phyloP scores from a whole-genome alignment of 2,797 vertebrate species.

The Acropternis orthonyx region DNA sequence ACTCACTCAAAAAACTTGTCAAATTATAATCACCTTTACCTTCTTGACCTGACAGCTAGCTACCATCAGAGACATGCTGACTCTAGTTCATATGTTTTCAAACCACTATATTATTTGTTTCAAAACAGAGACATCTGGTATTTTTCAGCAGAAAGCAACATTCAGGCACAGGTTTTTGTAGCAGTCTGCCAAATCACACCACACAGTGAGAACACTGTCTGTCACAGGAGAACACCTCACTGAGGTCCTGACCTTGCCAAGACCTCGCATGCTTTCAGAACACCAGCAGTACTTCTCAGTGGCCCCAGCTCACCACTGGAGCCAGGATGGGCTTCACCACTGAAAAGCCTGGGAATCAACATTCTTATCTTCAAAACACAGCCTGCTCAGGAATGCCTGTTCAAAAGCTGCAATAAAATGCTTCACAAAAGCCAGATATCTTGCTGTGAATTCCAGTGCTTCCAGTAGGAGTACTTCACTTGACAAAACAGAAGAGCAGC shows the following conservation, averaged over 20 bases:
- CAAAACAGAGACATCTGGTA: not conserved
- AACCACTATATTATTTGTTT: not conserved
- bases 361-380: conserved; percentile 51
- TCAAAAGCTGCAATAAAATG: conserved; percentile 22
- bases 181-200: not conserved
- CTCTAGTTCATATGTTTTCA: not conserved
- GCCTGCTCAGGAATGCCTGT: not conserved
- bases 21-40: not conserved
- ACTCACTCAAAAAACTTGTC: not conserved
- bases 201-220: not conserved
- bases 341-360: conserved; percentile 18
- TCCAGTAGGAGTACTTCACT: not conserved
- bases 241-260: not conserved
- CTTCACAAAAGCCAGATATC: conserved; percentile 25
- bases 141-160: not conserved
- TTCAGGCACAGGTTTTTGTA: not conserved
- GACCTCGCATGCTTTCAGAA: not conserved
- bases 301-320: not conserved
- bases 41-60: not conserved
- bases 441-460: conserved; percentile 12
- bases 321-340: not conserved
- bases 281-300: not conserved
- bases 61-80: not conserved
- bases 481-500: not conserved
- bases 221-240: not conserved